These are phyloP conservation scores for Brachionus manjavacas DNA, from an alignment of 1,140 invertebrate species.

Conservation along the genomic window DNA sequence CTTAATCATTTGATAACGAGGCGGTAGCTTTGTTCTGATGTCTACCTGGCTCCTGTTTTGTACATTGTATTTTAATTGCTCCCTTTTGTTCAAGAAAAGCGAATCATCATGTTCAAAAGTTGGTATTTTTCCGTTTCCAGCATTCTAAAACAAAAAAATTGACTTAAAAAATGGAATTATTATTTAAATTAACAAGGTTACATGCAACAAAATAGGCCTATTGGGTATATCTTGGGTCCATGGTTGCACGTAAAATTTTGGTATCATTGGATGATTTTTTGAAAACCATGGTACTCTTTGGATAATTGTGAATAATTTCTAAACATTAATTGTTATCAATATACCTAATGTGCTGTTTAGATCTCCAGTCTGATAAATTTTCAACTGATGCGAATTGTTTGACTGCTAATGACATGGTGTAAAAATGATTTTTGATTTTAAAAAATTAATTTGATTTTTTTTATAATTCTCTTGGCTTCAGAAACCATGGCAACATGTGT, in stretches of 20 bases:
- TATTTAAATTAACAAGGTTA: conserved; percentile 42
- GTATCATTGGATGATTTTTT: conserved; percentile 51
- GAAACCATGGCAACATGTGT: neutral
- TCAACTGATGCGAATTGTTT: neutral
- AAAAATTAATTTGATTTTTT: neutral
- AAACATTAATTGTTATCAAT: neutral
- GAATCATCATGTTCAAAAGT: conserved; percentile 57
- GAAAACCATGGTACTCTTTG: conserved; percentile 51
- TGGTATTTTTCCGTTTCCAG: conserved; percentile 51
- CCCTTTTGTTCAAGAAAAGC: conserved; percentile 54
- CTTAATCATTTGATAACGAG: conserved; percentile 48
- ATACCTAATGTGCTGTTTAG: neutral
- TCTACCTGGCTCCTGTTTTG: conserved; percentile 52
- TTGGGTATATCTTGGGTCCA: conserved; percentile 57
- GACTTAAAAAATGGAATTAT: neutral
- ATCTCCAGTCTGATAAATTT: neutral
- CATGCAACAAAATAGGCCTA: conserved; percentile 52
- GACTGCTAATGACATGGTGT: neutral
- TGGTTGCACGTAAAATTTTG: conserved; percentile 52
- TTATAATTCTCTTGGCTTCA: neutral
- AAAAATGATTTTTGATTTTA: neutral
- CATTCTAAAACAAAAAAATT: conserved; percentile 49
- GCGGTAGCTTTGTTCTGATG: conserved; percentile 48
- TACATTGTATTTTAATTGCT: conserved; percentile 57
- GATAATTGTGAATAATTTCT: neutral